Conservation (phyloP, 2,888 invertebrate species). For the Heterodera filipjevi region DNA sequence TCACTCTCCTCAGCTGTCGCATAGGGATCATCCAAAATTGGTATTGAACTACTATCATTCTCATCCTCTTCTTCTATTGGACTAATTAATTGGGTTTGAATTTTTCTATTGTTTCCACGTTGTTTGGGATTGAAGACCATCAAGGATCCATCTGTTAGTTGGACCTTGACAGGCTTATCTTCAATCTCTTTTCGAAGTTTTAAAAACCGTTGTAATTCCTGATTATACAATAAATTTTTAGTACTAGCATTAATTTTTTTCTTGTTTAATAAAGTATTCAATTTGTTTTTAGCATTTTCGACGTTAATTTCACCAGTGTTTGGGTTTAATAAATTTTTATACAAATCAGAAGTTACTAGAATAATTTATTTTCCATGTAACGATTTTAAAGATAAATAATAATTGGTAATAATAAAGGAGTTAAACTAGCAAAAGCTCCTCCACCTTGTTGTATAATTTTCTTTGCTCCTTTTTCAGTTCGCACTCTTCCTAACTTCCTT, state of each 20-base stretch:
- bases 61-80: neutral
- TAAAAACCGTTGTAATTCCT: neutral
- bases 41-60: neutral
- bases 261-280: neutral
- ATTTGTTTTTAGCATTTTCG: neutral
- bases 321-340: constrained; percentile 5
- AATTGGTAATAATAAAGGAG: neutral
- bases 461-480: too few species aligned
- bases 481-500: too few species aligned
- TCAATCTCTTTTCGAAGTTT: neutral
- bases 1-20: too few species aligned
- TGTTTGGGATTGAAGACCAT: neutral
- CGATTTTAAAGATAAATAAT: neutral
- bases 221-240: neutral
- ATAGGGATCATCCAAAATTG: too few species aligned
- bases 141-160: neutral
- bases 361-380: constrained; percentile 11
- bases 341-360: constrained; percentile 25
- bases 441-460: too few species aligned
- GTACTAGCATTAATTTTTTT: neutral
- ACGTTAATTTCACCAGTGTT: neutral
- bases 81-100: neutral
- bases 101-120: neutral
- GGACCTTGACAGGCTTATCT: neutral
- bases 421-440: constrained; percentile 19